A percentile compares a stretch with the other conserved stretches of the same genome.
phyloP scores from a whole-genome alignment of 2,797 vertebrate genomes.

The Sebastes kiyomatsui region DNA sequence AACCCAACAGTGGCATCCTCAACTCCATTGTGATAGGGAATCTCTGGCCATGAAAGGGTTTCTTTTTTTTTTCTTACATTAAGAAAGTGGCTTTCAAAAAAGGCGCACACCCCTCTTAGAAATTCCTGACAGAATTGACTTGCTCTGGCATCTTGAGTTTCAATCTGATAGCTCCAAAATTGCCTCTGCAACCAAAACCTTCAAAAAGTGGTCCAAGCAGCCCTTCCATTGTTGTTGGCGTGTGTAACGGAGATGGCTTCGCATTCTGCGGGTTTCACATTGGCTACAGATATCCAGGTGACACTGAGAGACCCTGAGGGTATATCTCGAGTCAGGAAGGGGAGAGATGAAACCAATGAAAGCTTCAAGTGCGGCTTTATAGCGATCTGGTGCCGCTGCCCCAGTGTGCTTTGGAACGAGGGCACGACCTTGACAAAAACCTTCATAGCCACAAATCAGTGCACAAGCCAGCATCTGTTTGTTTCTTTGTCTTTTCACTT shows the following conservation, averaged over 20 bases:
- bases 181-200: slow-evolving; percentile 75
- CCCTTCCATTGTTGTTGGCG: slow-evolving; percentile 56
- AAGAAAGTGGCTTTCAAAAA: slow-evolving; percentile 62
- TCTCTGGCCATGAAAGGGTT: slow-evolving; percentile 46
- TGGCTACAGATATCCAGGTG: slow-evolving; percentile 58
- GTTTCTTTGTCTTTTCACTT: not conserved
- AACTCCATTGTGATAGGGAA: slow-evolving; percentile 38
- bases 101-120: slow-evolving; percentile 52
- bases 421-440: slow-evolving; percentile 40
- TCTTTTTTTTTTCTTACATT: slow-evolving; percentile 35
- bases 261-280: slow-evolving; percentile 53
- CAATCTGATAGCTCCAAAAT: slow-evolving; percentile 82
- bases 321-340: slow-evolving; percentile 35
- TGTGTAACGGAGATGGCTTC: slow-evolving; percentile 62
- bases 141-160: slow-evolving; percentile 74
- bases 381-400: slow-evolving; percentile 39
- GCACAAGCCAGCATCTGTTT: not conserved
- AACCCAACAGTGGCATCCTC: slow-evolving; percentile 56
- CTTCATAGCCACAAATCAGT: slow-evolving; percentile 31
- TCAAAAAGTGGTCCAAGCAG: slow-evolving; percentile 49
- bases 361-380: slow-evolving; percentile 41
- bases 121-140: slow-evolving; percentile 76
- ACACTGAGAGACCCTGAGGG: slow-evolving; percentile 48
- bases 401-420: slow-evolving; percentile 25
- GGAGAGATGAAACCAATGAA: slow-evolving; percentile 42